phyloP scores from a whole-genome alignment of 2,888 invertebrate species.

The Ptychoptera albimana region DNA sequence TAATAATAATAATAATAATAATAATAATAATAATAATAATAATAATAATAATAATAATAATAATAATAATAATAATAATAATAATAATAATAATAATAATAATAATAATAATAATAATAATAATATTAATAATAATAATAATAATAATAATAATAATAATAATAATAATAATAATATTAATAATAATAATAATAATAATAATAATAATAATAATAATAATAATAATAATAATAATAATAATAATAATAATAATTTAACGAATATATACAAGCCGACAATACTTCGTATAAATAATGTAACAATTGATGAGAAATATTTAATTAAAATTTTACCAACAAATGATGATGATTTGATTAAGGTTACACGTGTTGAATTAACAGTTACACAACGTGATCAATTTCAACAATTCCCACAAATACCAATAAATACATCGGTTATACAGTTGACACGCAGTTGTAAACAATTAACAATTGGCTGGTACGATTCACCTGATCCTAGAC shows the following conservation, averaged over 20 bases:
- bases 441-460: constrained; percentile 34
- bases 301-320: constrained; percentile 32
- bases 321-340: constrained; percentile 34
- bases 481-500: constrained; percentile 32
- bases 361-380: constrained; percentile 36
- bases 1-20: too few species aligned
- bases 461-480: constrained; percentile 42
- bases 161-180: too few species aligned
- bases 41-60: too few species aligned
- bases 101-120: too few species aligned
- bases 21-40: constrained; percentile 11
- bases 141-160: too few species aligned
- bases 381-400: constrained; percentile 31
- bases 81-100: constrained; percentile 8
- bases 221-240: too few species aligned
- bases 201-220: too few species aligned
- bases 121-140: constrained; percentile 8
- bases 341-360: constrained; percentile 34
- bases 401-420: constrained; percentile 37
- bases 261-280: constrained; percentile 33
- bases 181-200: constrained; percentile 9
- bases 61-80: too few species aligned
- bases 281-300: constrained; percentile 25
- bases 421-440: constrained; percentile 33
- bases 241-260: constrained; percentile 7